Base-by-base conservation (phyloP, 1,140 invertebrate genomes). In the Potamilus streckersoni region DNA sequence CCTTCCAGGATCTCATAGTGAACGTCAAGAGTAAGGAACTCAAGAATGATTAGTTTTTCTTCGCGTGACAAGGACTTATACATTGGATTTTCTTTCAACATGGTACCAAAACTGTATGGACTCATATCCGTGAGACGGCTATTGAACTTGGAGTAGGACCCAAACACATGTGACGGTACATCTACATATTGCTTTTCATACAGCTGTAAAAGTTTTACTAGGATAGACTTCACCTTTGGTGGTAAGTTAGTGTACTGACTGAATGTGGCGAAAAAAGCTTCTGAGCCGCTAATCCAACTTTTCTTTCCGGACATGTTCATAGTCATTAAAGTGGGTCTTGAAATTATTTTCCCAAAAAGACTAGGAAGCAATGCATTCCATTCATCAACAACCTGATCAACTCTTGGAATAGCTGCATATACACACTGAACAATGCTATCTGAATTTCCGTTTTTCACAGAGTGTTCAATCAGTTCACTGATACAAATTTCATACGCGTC, bases 181-280 rank as follows among this genome's bases (percentile, higher is more conserved):
- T 49, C 38, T 6, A 49, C 38, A 49, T 49, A 49, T 49, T 6
- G 38, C 38, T 49, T 49, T 6, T 11, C 11, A 49, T 49, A 49
- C 4, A 49, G 6, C 38, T 49, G 38, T 49, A 49, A 49, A 49
- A 49, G 0, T 8, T 49, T 49, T 6, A 49, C 38, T 8, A 49
- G 38, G 38, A 11, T 49, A 49, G 38, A 49, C 11, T 49, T 49
- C 38, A 49, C 38, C 38, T 4, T 49, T 49, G 38, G 38, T 49
- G 38, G 11, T 11, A 49, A 49, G 38, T 49, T 49, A 49, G 38
- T 49, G 38, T 49, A 59, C 16, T 11, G 23, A 19, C 60, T 15
- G 56, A 76, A 76, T 23, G 74, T 71, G 59, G 74, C 69, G 72
- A 76, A 76, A n/a, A 23, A 61, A 6, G 62, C 58, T 15, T 76